Evolutionary conservation across 1,140 invertebrate species (phyloP), one percentile per base, ranked within the genome.

Genomic region (Drosophila quadrilineata): DNA sequence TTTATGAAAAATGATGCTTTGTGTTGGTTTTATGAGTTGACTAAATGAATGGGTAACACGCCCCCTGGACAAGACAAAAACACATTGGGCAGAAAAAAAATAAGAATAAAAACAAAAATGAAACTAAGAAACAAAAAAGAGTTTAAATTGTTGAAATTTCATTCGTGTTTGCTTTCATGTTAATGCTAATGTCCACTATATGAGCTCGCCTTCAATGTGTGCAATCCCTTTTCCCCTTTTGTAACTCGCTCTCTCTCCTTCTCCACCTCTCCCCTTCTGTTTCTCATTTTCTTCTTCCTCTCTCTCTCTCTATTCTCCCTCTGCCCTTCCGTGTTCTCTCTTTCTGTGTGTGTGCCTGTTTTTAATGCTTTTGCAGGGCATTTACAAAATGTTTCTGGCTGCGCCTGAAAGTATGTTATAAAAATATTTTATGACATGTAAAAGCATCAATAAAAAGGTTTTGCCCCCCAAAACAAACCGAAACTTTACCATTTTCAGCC

Each of bases 391-490:
- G 75, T 60, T 62, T 53, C 60, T 70, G 54, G 16, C 29, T 48
- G 66, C 53, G 26, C 35, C 24, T 40, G 64, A 84, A 77, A 77
- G 77, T 84, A 82, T 84, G 77, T 84, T 84, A 84, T 86, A 85
- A 85, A 85, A 85, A 85, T 85, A 77, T 85, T 85, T 85, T 85
- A 85, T 85, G 75, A 85, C 79, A 79, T 85, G 79, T 85, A 85
- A 85, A 85, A 79, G 75, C 74, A 79, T 75, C 79, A 79, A 85
- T 85, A 85, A 85, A 85, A 85, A 85, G 63, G 71, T 71, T 73
- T 62, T 36, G 49, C 16, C 56, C n/a, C 50, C 45, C 22, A 19
- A 36, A n/a, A n/a, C n/a, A n/a, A n/a, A n/a, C n/a, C n/a, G n/a
- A n/a, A n/a, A n/a, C n/a, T n/a, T n/a, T n/a, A n/a, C n/a, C n/a